Conservation (phyloP, 1,140 invertebrate genomes). For the Bombyx mandarina region DNA sequence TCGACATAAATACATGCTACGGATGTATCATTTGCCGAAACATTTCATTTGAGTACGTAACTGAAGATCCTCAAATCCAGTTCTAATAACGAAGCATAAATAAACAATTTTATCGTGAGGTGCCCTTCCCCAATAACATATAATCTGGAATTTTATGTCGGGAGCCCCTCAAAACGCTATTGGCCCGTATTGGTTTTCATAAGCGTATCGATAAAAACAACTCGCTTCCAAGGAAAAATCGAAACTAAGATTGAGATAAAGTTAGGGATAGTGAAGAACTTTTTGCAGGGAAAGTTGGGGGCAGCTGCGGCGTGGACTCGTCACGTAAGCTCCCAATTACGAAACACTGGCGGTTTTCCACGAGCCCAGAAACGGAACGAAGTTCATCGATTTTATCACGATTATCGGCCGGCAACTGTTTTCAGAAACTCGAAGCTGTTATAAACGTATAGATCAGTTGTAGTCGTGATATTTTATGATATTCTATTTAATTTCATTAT, state of each 20-base stretch:
- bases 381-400: conserved; percentile 58
- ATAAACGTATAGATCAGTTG: no score
- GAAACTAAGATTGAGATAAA: conserved; percentile 65
- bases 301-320: conserved; percentile 53
- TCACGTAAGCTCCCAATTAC: conserved; percentile 70
- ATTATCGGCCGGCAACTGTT: conserved; percentile 42
- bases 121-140: no score
- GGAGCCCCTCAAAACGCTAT: conserved; percentile 14
- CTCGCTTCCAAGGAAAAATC: conserved; percentile 38
- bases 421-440: no score
- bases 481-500: no score
- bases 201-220: conserved; percentile 49
- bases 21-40: no score
- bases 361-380: conserved; percentile 43
- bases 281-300: conserved; percentile 51
- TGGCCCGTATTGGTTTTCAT: conserved; percentile 25
- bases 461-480: no score
- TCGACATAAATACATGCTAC: no score
- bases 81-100: no score
- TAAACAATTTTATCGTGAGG: no score
- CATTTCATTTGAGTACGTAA: no score
- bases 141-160: conserved; percentile 9
- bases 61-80: no score
- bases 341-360: conserved; percentile 58
- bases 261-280: conserved; percentile 51